Conservation (phyloP, 2,888 invertebrate genomes). For the Spodoptera picta region DNA sequence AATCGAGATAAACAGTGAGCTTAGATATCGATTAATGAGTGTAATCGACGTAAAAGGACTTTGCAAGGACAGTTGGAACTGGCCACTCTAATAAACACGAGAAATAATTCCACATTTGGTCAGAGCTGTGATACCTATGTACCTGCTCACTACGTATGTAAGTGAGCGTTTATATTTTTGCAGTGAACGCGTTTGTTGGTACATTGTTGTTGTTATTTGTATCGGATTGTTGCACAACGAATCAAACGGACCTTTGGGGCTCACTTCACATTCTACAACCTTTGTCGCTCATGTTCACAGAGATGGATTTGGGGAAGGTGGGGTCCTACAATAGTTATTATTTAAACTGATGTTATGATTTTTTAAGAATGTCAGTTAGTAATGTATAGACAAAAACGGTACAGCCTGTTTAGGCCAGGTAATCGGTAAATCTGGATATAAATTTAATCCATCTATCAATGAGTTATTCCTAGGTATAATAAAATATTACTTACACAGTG, state of each 20-base stretch:
- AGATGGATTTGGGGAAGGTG: conserved; percentile 11
- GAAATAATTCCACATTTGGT: conserved; percentile 45
- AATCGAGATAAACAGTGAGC: conserved; percentile 26
- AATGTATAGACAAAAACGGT: no score
- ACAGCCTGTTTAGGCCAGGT: no score
- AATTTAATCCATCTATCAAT: no score
- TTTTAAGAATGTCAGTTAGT: no score
- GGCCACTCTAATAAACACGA: conserved; percentile 46
- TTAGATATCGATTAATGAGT: conserved; percentile 38
- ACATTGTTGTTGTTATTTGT: conserved; percentile 49
- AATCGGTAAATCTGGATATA: no score
- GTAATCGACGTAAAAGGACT: conserved; percentile 55
- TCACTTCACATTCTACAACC: conserved; percentile 49
- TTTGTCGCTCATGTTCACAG: conserved; percentile 40
- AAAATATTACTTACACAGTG: no score
- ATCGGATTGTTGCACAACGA: conserved; percentile 46
- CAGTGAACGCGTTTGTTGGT: conserved; percentile 26
- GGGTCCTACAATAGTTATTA: no score
- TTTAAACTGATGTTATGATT: no score
- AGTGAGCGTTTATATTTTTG: conserved; percentile 31
- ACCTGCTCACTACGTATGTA: background rate
- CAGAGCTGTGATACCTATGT: background rate
- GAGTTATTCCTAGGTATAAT: no score
- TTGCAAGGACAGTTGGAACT: conserved; percentile 51
- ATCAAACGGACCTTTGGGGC: conserved; percentile 50